A percentile compares a stretch with the other conserved stretches of the same genome.
Conservation (phyloP, 2,888 invertebrate genomes). For the Lycophotia porphyrea region DNA sequence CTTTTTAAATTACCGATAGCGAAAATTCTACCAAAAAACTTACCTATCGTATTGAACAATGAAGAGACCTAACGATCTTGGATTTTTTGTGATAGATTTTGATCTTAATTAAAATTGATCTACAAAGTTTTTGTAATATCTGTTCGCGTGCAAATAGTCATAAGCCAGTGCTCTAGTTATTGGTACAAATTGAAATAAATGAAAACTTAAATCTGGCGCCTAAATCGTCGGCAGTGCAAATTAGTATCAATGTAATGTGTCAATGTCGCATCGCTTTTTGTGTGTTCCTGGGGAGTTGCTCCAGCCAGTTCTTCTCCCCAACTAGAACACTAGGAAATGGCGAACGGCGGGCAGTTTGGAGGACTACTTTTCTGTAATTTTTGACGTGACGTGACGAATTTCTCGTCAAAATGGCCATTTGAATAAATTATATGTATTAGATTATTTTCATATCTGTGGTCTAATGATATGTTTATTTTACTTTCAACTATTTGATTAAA, state of each 20-base stretch:
- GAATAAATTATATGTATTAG: neutral
- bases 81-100: constrained; percentile 21
- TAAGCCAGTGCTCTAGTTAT: constrained; percentile 44
- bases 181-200: constrained; percentile 62
- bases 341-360: neutral
- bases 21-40: constrained; percentile 2
- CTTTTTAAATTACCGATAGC: constrained; percentile 38
- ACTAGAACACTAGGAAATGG: neutral
- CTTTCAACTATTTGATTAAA: neutral
- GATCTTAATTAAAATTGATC: constrained; percentile 54
- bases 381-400: too few species aligned
- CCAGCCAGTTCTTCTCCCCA: neutral
- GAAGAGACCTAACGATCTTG: neutral
- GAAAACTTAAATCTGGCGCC: constrained; percentile 45
- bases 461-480: neutral
- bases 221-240: constrained; percentile 26
- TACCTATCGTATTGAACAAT: constrained; percentile 1
- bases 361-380: neutral
- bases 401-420: neutral
- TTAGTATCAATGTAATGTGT: too few species aligned
- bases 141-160: constrained; percentile 44
- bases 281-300: neutral
- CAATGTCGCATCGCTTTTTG: constrained; percentile 35
- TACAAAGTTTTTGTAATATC: constrained; percentile 43
- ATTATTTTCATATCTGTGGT: neutral